Evolutionary conservation across 2,888 invertebrate species (phyloP).

Genomic region (Xanthorhoe spadicearia): DNA sequence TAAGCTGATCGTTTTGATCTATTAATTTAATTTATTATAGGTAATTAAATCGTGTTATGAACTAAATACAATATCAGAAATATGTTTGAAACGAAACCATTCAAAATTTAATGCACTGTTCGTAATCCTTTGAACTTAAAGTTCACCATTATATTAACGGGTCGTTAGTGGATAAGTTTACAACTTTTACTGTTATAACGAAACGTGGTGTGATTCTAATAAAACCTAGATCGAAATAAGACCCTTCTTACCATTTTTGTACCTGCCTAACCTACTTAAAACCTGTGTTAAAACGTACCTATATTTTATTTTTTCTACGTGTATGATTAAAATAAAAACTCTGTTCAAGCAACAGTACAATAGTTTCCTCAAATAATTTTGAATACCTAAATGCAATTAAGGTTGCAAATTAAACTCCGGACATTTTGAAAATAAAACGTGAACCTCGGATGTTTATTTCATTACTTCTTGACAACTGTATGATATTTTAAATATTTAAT

Average conservation of each 20-base stretch:
- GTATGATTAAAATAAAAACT: conserved; percentile 29
- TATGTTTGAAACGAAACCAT: conserved; percentile 2
- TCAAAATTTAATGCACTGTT: conserved; percentile 6
- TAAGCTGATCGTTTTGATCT: conserved; percentile 60
- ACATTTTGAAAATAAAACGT: conserved; percentile 51
- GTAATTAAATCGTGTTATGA: conserved; percentile 51
- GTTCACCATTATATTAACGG: not conserved
- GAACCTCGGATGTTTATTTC: conserved; percentile 47
- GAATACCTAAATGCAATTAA: conserved; percentile 60
- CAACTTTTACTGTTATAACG: too few species aligned
- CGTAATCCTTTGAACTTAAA: conserved; percentile 40
- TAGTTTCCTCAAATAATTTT: conserved; percentile 50
- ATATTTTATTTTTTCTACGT: conserved; percentile 6
- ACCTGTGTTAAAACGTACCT: too few species aligned
- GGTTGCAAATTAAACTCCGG: conserved; percentile 60
- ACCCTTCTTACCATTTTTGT: not conserved
- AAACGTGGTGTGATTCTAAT: too few species aligned
- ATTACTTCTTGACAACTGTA: conserved; percentile 44
- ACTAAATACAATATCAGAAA: conserved; percentile 46
- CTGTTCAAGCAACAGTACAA: conserved; percentile 41
- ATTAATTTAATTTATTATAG: conserved; percentile 62
- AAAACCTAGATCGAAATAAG: too few species aligned
- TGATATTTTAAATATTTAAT: conserved; percentile 49
- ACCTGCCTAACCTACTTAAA: too few species aligned
- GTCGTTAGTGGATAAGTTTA: too few species aligned